Base-by-base conservation (phyloP, 2,888 invertebrate genomes). In the Gnatocerus cornutus region DNA sequence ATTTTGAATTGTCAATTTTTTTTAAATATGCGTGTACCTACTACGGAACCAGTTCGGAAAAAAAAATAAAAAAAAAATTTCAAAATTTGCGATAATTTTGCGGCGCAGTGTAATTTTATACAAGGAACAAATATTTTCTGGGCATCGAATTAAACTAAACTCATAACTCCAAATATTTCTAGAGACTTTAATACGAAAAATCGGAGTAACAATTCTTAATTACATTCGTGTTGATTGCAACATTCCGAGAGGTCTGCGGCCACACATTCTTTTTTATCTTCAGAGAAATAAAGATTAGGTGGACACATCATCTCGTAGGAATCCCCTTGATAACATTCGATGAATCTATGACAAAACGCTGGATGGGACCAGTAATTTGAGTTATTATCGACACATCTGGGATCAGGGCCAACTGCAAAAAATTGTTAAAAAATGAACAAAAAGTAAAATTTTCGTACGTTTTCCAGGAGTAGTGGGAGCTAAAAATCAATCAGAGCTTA, bases 261-360 rank as follows among this genome's bases (percentile, higher is more conserved):
- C 0, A 66, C 66, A 27, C 66, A 66, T 8, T 14, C 10, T 9
- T 50, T 37, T 0, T 12, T 1, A 13, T 14, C n/a, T 12, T 48
- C 66, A 6, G 56, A 56, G 21, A 48, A 66, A 27, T 39, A 66
- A 8, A 48, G 10, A 13, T 12, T 13, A 2, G 37, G 21, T 10
- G 63, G 68, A 46, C 71, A 71, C 8, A 9, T n/a, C 56, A 68
- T 63, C 45, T 64, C 53, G 53, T 53, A 64, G 5, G 59, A 58
- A n/a, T 45, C 3, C 0, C 68, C 68, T n/a, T 53, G 6, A 21
- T 39, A 61, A 39, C 71, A 71, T 65, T 71, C 64, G 1, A 63
- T 58, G 14, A 55, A 71, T 12, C 43, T 21, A 9, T 33, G 8
- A 16, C 71, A 71, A n/a, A 45, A 41, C 3, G 7, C 37, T 3